These are phyloP conservation scores for Drosophila santomea DNA, from an alignment of 1,140 invertebrate species.

Conservation along the genomic window DNA sequence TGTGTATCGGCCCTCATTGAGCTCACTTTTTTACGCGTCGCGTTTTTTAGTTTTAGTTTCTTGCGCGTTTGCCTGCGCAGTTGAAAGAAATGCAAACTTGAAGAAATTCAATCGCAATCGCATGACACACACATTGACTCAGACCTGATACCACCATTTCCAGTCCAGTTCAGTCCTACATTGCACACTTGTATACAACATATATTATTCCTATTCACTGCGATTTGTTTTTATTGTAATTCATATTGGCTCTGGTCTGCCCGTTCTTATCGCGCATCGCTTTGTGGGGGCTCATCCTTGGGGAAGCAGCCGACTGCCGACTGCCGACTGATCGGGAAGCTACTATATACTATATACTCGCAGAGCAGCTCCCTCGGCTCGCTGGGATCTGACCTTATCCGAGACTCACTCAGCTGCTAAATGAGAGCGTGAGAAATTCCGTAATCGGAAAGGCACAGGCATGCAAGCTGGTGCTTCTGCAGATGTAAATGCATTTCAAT, in stretches of 20 bases:
- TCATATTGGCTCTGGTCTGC: conserved; percentile 4
- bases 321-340: conserved; percentile 24
- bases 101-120: conserved; percentile 69
- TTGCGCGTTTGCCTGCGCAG: conserved; percentile 60
- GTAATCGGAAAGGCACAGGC: conserved; percentile 27
- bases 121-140: conserved; percentile 53
- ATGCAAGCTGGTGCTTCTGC: not conserved
- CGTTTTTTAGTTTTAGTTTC: conserved; percentile 37
- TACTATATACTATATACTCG: not conserved
- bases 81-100: conserved; percentile 72
- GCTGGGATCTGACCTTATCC: conserved; percentile 56
- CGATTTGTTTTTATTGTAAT: conserved; percentile 23
- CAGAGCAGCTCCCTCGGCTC: not conserved
- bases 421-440: conserved; percentile 70
- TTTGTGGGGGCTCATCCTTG: conserved; percentile 32
- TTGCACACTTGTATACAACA: too few species aligned
- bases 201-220: conserved; percentile 21
- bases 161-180: conserved; percentile 3
- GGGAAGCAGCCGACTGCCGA: not conserved
- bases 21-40: conserved; percentile 20
- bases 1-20: conserved; percentile 51
- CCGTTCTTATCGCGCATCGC: conserved; percentile 26
- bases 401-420: conserved; percentile 39
- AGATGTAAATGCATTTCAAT: not conserved
- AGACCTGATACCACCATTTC: conserved; percentile 29